Evolutionary conservation across 2,113 vertebrate genomes (phyloP).

Genomic region (Proterorhinus semilunaris): DNA sequence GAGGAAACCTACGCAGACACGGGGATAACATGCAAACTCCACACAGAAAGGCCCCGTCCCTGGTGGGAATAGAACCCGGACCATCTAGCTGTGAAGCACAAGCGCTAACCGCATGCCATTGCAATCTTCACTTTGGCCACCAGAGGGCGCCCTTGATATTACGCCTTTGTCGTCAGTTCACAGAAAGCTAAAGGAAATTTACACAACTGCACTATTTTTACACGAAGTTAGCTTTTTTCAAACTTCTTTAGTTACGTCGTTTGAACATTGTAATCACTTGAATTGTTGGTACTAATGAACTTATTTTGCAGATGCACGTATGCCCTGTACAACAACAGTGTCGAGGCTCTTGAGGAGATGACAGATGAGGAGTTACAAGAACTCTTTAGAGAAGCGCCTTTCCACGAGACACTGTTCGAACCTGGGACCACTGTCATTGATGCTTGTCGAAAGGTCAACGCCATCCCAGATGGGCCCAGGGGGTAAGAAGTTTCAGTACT

Average conservation of each 20-base stretch:
- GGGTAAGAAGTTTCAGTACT: slow-evolving; percentile 73
- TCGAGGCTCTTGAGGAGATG: slow-evolving; percentile 86
- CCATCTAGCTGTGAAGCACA: too few species aligned
- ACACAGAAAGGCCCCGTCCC: too few species aligned
- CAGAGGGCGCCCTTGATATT: background rate
- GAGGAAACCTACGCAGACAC: too few species aligned
- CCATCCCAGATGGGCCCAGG: slow-evolving; percentile 87
- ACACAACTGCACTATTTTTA: too few species aligned
- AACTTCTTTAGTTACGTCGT: too few species aligned
- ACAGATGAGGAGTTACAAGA: slow-evolving; percentile 89
- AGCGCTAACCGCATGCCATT: background rate
- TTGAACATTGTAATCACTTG: too few species aligned
- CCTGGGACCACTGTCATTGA: slow-evolving; percentile 88
- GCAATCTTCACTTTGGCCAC: background rate
- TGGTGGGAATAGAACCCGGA: too few species aligned
- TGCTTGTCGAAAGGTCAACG: slow-evolving; percentile 81
- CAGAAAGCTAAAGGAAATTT: too few species aligned
- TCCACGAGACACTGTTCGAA: slow-evolving; percentile 88
- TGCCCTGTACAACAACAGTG: slow-evolving; percentile 84
- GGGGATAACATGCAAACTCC: too few species aligned
- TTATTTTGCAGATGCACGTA: slow-evolving; percentile 81
- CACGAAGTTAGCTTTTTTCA: too few species aligned
- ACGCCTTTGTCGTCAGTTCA: too few species aligned
- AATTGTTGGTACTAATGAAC: too few species aligned
- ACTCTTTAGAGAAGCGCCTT: slow-evolving; percentile 87